Conservation (phyloP, 2,888 invertebrate species). For the Bimastos eiseni region DNA sequence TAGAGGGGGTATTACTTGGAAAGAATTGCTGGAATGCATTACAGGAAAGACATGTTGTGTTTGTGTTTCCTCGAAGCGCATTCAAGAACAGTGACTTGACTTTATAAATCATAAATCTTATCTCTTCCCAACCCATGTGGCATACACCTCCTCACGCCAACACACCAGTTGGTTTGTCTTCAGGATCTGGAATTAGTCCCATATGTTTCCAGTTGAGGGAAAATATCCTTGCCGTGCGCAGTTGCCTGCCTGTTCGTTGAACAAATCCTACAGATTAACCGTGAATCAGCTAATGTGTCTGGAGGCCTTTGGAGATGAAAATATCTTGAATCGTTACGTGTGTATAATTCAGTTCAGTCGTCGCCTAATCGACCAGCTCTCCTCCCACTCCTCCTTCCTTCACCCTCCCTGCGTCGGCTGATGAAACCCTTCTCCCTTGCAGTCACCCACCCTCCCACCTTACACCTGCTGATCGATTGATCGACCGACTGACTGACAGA, state of each 20-base stretch:
- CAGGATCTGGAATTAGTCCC: neutral
- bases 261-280: neutral
- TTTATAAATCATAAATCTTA: neutral
- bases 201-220: constrained; percentile 3
- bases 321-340: neutral
- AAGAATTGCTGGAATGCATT: neutral
- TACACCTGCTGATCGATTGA: neutral
- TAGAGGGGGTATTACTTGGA: neutral
- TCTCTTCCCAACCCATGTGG: neutral
- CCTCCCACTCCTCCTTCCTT: neutral
- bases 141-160: neutral
- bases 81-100: neutral
- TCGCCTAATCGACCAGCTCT: neutral
- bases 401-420: neutral
- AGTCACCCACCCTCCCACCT: neutral
- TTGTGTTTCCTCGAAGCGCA: neutral
- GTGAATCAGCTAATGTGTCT: constrained; percentile 6
- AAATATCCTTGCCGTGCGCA: neutral
- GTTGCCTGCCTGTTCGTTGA: constrained; percentile 4
- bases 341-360: neutral
- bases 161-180: neutral
- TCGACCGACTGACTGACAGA: neutral
- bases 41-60: constrained; percentile 1
- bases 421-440: neutral
- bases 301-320: neutral